Evolutionary conservation across 2,888 invertebrate species (phyloP).

Genomic region (Xestobium rufovillosum): DNA sequence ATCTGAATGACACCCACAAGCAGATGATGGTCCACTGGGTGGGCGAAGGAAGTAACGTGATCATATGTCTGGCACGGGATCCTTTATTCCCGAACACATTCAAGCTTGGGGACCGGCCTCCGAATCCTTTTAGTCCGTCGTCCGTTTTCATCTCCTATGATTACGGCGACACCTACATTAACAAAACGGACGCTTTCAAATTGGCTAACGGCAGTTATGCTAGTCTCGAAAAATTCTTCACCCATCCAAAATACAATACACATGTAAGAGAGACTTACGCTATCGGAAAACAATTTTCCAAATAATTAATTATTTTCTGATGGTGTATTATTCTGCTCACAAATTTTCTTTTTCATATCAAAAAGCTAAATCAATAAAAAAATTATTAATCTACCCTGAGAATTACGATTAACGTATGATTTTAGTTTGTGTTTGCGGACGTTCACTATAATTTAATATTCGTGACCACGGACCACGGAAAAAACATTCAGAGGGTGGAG

Average conservation of each 20-base stretch:
- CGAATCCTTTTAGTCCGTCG: slow-evolving; percentile 48
- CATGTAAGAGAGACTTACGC: slow-evolving; percentile 73
- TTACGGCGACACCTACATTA: slow-evolving; percentile 73
- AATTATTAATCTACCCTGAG: slow-evolving; percentile 1
- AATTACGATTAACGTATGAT: slow-evolving; percentile 32
- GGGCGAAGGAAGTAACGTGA: slow-evolving; percentile 77
- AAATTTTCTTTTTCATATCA: slow-evolving; percentile 7
- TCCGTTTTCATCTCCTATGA: slow-evolving; percentile 80
- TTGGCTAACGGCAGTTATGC: slow-evolving; percentile 53
- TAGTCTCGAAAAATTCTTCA: slow-evolving; percentile 74
- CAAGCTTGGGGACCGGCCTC: slow-evolving; percentile 36
- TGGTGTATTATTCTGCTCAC: slow-evolving; percentile 5
- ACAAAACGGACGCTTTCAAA: slow-evolving; percentile 63
- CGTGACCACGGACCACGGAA: slow-evolving; percentile 67
- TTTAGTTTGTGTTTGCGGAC: slow-evolving; percentile 82
- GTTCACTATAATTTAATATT: slow-evolving; percentile 67
- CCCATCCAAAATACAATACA: slow-evolving; percentile 71
- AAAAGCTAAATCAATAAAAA: too few species aligned
- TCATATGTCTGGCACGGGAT: slow-evolving; percentile 78
- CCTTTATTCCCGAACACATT: slow-evolving; percentile 48
- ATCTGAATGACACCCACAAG: slow-evolving; percentile 78
- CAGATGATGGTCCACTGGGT: slow-evolving; percentile 91
- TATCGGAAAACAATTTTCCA: too few species aligned
- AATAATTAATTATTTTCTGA: too few species aligned
- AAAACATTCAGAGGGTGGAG: slow-evolving; percentile 53